Percentiles rank a stretch among this genome's conserved stretches.
Evolutionary conservation across 30 jellyfish, hydroid and myxozoan species (phyloP).

Genomic region (Turritopsis rubra): DNA sequence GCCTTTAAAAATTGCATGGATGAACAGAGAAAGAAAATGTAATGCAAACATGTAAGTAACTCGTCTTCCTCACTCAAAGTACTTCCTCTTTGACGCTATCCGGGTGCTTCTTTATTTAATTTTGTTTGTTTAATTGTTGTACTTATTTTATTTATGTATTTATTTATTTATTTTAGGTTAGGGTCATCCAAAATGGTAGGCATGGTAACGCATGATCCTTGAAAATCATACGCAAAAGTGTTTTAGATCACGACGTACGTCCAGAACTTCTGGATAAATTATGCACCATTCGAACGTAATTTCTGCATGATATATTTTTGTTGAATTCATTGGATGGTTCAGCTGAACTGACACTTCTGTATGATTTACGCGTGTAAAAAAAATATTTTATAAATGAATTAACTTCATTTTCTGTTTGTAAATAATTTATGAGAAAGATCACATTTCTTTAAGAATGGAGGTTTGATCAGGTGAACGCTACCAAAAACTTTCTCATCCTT

Average conservation of each 20-base stretch:
- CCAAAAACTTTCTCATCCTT: not conserved
- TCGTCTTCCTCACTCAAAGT: too few relatives aligned
- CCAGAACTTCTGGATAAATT: not conserved
- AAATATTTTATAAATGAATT: not conserved
- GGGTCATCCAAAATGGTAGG: not conserved
- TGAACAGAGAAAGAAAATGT: conserved; percentile 19
- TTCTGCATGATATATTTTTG: not conserved
- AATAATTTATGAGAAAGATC: conserved; percentile 13
- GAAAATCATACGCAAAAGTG: not conserved
- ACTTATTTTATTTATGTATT: too few relatives aligned
- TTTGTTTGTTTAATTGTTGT: too few relatives aligned
- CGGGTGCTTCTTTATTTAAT: too few relatives aligned
- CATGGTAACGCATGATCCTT: not conserved
- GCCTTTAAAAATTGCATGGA: conserved; percentile 68
- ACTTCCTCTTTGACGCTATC: too few relatives aligned
- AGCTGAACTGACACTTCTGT: not conserved
- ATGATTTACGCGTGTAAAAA: not conserved
- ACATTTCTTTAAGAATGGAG: not conserved
- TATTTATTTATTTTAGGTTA: not conserved
- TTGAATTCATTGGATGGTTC: not conserved
- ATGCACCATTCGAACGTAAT: not conserved
- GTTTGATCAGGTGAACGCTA: conserved; percentile 2
- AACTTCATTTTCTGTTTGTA: not conserved
- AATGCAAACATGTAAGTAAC: not conserved
- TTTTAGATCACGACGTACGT: not conserved